These are phyloP conservation scores for Meandrina meandrites DNA, from an alignment of 92 coral and sea anemone genomes.

Conservation along the genomic window DNA sequence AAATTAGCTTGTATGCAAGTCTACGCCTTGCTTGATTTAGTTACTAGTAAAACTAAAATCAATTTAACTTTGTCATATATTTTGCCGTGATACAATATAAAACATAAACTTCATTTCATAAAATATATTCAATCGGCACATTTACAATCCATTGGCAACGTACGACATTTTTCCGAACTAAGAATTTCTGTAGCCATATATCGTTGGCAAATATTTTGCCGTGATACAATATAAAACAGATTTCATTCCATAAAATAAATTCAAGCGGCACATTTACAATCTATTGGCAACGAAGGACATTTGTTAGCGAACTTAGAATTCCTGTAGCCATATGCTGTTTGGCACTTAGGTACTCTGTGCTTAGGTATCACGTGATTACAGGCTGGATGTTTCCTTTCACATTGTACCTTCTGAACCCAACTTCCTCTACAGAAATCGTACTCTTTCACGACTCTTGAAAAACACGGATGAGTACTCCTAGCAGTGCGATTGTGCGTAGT, in stretches of 20 bases:
- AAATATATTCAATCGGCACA: no score
- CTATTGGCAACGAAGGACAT: background rate
- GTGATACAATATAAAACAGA: no score
- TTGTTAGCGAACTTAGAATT: background rate
- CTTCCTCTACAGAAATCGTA: background rate
- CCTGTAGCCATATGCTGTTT: background rate
- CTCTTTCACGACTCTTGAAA: background rate
- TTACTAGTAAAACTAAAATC: background rate
- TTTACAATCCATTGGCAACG: no score
- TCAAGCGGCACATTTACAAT: constrained; percentile 20
- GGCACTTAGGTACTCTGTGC: background rate
- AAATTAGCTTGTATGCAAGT: no score
- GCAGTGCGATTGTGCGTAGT: constrained; percentile 26
- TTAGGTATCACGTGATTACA: background rate
- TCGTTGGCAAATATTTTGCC: no score
- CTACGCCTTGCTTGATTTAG: background rate
- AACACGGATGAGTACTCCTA: background rate
- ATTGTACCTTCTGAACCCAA: background rate
- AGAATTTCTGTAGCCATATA: no score
- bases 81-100: no score
- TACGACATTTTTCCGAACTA: no score
- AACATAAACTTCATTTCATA: no score
- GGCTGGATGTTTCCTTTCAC: background rate
- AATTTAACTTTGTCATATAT: no score
- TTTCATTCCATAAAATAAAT: background rate